A percentile compares a stretch with the other conserved stretches of the same genome.
phyloP scores from a whole-genome alignment of 2,113 vertebrate genomes.

The Elaphurus davidianus region DNA sequence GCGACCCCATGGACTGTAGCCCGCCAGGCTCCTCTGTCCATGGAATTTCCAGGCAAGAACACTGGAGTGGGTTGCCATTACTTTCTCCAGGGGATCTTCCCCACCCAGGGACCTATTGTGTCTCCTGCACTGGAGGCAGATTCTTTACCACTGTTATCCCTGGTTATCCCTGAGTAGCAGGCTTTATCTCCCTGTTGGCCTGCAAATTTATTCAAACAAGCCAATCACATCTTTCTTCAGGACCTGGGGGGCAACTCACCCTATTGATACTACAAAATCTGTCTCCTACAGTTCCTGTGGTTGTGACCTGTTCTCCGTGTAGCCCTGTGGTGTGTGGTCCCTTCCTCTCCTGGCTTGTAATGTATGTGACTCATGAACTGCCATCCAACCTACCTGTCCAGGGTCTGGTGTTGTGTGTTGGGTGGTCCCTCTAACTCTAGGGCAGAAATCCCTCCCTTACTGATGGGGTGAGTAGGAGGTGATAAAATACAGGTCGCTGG shows the following conservation, averaged over 20 bases:
- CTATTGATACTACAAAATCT: not conserved
- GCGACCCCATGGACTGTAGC: not conserved
- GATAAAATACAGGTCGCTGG: not conserved
- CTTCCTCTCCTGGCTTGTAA: not conserved
- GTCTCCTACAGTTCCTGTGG: not conserved
- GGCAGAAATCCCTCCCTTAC: not conserved
- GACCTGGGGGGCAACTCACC: not conserved
- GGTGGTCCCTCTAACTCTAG: not conserved
- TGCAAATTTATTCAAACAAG: not conserved
- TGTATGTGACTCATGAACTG: not conserved
- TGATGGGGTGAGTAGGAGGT: not conserved
- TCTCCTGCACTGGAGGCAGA: not conserved
- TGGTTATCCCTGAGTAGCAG: not conserved
- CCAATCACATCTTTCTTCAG: accelerated
- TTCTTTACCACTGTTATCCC: not conserved
- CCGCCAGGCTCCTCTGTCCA: not conserved
- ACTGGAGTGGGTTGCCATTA: not conserved
- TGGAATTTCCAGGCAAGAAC: not conserved
- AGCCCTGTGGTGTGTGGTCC: not conserved
- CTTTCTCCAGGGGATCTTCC: not conserved
- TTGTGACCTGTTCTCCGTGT: not conserved
- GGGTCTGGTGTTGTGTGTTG: not conserved
- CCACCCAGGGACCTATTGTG: not conserved
- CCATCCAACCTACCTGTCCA: not conserved
- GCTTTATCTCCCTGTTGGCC: not conserved